Conservation (phyloP, 2,797 vertebrate genomes). For the Valencia hispanica region DNA sequence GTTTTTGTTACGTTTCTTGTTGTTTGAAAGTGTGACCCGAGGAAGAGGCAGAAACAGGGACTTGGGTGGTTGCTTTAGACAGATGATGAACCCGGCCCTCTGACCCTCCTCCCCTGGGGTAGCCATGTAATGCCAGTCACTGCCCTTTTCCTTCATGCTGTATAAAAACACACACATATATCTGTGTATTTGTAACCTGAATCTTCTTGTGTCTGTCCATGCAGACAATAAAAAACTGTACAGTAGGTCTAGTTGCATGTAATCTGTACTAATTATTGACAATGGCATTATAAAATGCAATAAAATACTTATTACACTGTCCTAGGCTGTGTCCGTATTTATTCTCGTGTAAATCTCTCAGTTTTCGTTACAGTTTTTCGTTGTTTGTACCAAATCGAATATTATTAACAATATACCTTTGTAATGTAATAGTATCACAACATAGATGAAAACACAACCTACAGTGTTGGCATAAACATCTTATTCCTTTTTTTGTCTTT, state of each 20-base stretch:
- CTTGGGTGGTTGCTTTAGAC: conserved; percentile 77
- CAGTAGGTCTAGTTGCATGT: conserved; percentile 93
- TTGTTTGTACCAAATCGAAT: neutral
- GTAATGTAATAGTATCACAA: neutral
- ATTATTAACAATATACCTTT: neutral
- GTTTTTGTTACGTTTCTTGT: conserved; percentile 73
- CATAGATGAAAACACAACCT: neutral
- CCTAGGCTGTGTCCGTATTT: conserved; percentile 49
- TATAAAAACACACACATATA: conserved; percentile 89
- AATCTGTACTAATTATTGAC: conserved; percentile 94
- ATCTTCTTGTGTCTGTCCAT: conserved; percentile 89
- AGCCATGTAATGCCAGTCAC: conserved; percentile 86
- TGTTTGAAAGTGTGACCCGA: conserved; percentile 82
- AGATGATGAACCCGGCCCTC: conserved; percentile 71
- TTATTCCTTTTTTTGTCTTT: neutral
- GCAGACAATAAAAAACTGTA: conserved; percentile 93
- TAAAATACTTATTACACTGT: conserved; percentile 93
- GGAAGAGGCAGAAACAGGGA: conserved; percentile 73
- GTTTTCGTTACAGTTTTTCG: neutral
- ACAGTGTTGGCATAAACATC: neutral
- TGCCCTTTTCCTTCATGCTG: conserved; percentile 84
- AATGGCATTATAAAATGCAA: conserved; percentile 93
- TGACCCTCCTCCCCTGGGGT: conserved; percentile 74
- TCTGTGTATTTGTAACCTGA: conserved; percentile 91
- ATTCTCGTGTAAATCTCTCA: neutral